Conservation (phyloP, 2,888 invertebrate species). For the Argynnis bischoffii region DNA sequence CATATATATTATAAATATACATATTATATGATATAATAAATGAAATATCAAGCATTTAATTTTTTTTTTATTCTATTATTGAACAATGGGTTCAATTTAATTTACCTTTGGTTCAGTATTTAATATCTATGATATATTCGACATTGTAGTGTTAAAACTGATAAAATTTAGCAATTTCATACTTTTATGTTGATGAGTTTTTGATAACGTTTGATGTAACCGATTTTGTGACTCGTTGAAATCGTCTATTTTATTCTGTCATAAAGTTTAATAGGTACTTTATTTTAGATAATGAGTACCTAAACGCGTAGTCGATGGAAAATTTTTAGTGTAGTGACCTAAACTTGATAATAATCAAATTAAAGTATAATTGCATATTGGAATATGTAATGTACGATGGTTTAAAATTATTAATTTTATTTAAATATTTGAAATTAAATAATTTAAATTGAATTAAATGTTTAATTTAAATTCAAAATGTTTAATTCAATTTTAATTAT, state of each 20-base stretch:
- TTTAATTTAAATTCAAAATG: too few relatives aligned
- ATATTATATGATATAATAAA: too few relatives aligned
- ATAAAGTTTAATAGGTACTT: conserved; percentile 23
- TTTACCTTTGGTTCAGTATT: too few relatives aligned
- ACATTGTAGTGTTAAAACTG: background rate
- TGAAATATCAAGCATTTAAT: too few relatives aligned
- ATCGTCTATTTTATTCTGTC: conserved; percentile 12
- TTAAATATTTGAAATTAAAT: too few relatives aligned
- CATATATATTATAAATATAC: too few relatives aligned
- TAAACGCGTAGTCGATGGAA: conserved; percentile 6
- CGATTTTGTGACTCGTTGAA: conserved; percentile 19
- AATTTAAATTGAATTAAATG: too few relatives aligned
- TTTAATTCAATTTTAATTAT: too few relatives aligned
- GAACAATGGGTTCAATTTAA: too few relatives aligned
- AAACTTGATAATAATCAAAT: background rate
- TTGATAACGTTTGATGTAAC: conserved; percentile 25
- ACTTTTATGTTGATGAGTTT: conserved; percentile 26
- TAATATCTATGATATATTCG: background rate
- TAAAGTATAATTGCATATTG: background rate
- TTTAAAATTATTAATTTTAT: background rate
- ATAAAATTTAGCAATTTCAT: conserved; percentile 4
- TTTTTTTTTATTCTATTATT: too few relatives aligned
- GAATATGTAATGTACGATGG: background rate
- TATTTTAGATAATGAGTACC: conserved; percentile 22
- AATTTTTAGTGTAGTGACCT: background rate